Conservation (phyloP, 1,140 invertebrate genomes). For the Streblospio benedicti region DNA sequence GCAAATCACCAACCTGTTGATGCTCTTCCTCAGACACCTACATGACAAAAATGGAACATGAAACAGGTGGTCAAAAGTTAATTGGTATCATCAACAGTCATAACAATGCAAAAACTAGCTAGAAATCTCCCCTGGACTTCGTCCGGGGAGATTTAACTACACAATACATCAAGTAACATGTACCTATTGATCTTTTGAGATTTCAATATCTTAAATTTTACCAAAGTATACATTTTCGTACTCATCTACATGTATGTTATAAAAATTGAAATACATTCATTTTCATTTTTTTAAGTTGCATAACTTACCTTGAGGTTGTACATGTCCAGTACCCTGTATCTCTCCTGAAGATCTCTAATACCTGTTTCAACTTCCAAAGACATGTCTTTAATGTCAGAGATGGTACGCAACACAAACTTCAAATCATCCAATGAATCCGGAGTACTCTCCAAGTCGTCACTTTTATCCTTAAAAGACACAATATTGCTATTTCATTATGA, state of each 20-base stretch:
- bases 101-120: no score
- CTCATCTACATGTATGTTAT: no score
- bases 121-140: no score
- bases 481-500: not conserved
- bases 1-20: slow-evolving; percentile 30
- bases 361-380: slow-evolving; percentile 61
- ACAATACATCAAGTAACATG: no score
- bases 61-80: not conserved
- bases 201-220: no score
- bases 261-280: no score
- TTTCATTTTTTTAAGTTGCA: no score
- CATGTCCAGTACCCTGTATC: slow-evolving; percentile 47
- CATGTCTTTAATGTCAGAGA: slow-evolving; percentile 62
- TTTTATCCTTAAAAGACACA: slow-evolving; percentile 33
- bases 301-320: slow-evolving; percentile 47
- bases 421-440: slow-evolving; percentile 66
- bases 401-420: slow-evolving; percentile 72
- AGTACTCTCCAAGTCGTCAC: slow-evolving; percentile 41
- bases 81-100: no score
- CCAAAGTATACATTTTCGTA: no score
- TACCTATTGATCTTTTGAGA: no score
- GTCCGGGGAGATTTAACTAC: no score
- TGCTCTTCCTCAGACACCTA: slow-evolving; percentile 39
- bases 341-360: slow-evolving; percentile 59
- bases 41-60: no score